A percentile compares a stretch with the other conserved stretches of the same genome.
phyloP scores from a whole-genome alignment of 2,797 vertebrate species.

The Sitta carolinensis region DNA sequence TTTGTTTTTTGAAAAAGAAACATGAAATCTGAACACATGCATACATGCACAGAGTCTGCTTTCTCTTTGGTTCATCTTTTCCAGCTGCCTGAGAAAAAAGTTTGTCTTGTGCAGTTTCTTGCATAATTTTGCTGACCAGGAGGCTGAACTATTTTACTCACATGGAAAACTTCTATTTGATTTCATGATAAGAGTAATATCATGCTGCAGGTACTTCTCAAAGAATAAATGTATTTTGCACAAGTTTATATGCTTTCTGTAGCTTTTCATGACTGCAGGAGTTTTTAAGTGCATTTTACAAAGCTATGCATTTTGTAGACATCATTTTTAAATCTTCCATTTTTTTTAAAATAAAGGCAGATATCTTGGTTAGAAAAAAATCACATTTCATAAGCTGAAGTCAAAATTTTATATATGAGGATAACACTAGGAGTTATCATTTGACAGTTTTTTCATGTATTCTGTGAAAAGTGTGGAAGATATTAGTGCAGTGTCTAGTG shows the following conservation, averaged over 20 bases:
- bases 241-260: neutral
- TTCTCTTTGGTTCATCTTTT: neutral
- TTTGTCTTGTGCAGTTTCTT: neutral
- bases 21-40: neutral
- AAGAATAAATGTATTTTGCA: neutral
- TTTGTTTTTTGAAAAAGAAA: neutral
- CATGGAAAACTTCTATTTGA: neutral
- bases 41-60: fast-evolving
- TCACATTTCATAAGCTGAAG: neutral
- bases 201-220: neutral
- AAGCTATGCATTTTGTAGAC: neutral
- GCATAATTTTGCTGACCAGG: neutral
- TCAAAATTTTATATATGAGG: neutral
- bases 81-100: neutral
- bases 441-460: neutral
- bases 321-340: neutral
- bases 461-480: neutral
- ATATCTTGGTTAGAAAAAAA: neutral
- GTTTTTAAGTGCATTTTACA: neutral
- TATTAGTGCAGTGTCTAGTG: neutral
- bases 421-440: neutral
- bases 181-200: neutral
- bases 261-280: neutral
- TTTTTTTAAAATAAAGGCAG: neutral
- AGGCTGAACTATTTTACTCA: neutral